Percentiles rank a stretch among this genome's conserved stretches.
Conservation (phyloP, 2,797 vertebrate genomes). For the Xiphophorus birchmanni region DNA sequence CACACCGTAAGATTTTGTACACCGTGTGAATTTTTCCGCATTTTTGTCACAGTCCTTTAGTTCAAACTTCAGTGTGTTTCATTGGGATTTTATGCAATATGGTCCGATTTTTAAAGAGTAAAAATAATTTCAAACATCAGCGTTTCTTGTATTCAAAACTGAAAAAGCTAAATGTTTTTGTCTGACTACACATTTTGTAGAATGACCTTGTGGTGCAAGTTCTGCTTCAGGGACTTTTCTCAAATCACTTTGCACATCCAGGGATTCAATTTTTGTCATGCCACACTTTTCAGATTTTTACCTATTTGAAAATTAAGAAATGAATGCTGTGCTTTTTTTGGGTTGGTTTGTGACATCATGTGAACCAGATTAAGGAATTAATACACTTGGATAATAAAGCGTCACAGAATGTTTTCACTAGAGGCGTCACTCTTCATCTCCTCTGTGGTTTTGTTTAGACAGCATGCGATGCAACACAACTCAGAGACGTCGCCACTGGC, state of each 20-base stretch:
- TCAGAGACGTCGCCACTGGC: not conserved
- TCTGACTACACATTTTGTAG: not conserved
- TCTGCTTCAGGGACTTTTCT: not conserved
- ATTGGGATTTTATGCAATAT: not conserved
- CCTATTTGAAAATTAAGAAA: not conserved
- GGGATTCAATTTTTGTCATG: not conserved
- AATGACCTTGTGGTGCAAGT: not conserved
- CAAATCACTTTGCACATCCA: not conserved
- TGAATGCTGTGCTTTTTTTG: not conserved
- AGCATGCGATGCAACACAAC: not conserved
- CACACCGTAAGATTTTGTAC: not conserved
- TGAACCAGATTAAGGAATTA: not conserved
- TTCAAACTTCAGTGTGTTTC: not conserved
- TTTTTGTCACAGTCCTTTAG: not conserved
- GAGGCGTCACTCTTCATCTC: conserved; percentile 8
- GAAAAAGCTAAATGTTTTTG: not conserved
- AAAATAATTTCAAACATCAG: not conserved
- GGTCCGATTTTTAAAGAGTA: not conserved
- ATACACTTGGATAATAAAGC: not conserved
- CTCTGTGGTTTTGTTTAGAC: not conserved
- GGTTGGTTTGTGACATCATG: not conserved
- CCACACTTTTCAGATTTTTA: not conserved
- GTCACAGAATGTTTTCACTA: not conserved
- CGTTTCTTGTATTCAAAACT: not conserved
- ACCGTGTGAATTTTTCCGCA: not conserved